Evolutionary conservation across 1,140 invertebrate species (phyloP).

Genomic region (Diabrotica virgifera): DNA sequence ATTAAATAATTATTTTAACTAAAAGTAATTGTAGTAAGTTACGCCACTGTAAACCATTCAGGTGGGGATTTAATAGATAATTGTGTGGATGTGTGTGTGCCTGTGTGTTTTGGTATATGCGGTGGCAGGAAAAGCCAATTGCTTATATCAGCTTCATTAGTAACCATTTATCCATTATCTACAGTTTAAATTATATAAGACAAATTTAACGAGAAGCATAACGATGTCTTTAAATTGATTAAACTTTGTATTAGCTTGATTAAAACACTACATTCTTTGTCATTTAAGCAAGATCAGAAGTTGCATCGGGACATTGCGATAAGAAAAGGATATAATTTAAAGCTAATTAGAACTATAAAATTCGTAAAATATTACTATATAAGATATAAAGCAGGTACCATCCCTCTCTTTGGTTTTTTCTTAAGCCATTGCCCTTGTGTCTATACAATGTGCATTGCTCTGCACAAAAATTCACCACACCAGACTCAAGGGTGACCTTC

Average conservation of each 20-base stretch:
- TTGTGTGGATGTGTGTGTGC: background rate
- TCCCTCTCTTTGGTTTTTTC: too few species aligned
- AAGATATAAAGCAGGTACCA: too few species aligned
- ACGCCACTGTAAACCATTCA: conserved; percentile 10
- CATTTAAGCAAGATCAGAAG: background rate
- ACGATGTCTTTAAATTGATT: background rate
- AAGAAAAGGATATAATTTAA: background rate
- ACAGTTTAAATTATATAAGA: conserved; percentile 28
- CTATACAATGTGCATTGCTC: too few species aligned
- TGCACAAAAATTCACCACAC: too few species aligned
- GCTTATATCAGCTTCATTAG: conserved; percentile 34
- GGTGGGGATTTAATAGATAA: conserved; percentile 12
- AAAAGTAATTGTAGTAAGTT: too few species aligned
- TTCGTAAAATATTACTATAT: too few species aligned
- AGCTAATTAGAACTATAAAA: background rate
- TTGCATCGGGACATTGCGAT: background rate
- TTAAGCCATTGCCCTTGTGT: too few species aligned
- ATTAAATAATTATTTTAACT: too few species aligned
- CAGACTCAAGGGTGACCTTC: too few species aligned
- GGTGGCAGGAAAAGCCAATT: conserved; percentile 35
- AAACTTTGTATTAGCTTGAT: background rate
- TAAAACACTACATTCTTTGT: background rate
- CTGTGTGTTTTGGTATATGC: conserved; percentile 6
- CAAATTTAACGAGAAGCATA: conserved; percentile 2
- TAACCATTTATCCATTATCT: conserved; percentile 17